phyloP scores from a whole-genome alignment of 2,888 invertebrate genomes.

The Protodeltote pygarga region DNA sequence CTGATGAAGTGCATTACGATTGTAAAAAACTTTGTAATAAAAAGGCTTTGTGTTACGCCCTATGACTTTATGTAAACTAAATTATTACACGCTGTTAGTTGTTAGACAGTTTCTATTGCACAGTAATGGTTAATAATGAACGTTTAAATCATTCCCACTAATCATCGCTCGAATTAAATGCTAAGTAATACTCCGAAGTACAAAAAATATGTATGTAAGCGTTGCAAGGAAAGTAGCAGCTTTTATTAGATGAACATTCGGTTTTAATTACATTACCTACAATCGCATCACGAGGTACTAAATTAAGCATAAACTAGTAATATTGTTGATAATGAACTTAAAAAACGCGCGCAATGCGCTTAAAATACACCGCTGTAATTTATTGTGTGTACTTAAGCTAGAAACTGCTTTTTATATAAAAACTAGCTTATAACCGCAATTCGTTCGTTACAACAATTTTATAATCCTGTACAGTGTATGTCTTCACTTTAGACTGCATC shows the following conservation, averaged over 20 bases:
- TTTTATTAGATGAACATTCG: conserved; percentile 32
- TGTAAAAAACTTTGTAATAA: conserved; percentile 59
- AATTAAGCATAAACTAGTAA: conserved; percentile 33
- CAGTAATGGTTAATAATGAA: conserved; percentile 49
- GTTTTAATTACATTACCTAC: conserved; percentile 39
- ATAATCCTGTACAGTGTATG: not conserved
- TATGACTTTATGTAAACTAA: conserved; percentile 56
- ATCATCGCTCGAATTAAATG: conserved; percentile 43
- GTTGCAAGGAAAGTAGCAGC: conserved; percentile 33
- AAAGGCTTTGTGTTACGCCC: conserved; percentile 65
- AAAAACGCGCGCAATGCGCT: conserved; percentile 5
- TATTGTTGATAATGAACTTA: conserved; percentile 24
- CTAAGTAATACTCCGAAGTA: conserved; percentile 28
- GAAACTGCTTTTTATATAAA: not conserved
- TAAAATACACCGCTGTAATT: conserved; percentile 4
- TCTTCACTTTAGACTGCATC: conserved; percentile 4
- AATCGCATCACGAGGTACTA: conserved; percentile 27
- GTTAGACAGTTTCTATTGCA: conserved; percentile 48
- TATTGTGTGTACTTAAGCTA: conserved; percentile 1
- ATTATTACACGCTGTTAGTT: conserved; percentile 53
- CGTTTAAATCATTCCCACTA: conserved; percentile 40
- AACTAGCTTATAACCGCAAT: not conserved
- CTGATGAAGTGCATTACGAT: conserved; percentile 64
- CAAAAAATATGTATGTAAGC: conserved; percentile 27
- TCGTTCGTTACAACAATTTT: not conserved